Conservation (phyloP, 2,797 vertebrate species). For the Gorsachius magnificus region DNA sequence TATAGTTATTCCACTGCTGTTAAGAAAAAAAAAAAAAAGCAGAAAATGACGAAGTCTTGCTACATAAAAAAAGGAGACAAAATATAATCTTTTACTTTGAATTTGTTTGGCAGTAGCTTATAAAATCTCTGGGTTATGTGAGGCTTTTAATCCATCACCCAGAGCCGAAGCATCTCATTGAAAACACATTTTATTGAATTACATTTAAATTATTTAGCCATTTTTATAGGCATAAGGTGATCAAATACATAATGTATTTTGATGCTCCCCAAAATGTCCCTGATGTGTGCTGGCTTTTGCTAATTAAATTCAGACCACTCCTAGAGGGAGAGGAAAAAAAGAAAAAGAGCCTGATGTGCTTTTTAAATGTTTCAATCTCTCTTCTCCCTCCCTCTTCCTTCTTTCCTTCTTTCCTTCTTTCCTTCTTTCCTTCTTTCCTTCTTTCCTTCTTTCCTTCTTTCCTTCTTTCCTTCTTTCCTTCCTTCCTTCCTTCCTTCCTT, state of each 20-base stretch:
- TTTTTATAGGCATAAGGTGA: constrained; percentile 69
- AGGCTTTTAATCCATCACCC: constrained; percentile 70
- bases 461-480: no score
- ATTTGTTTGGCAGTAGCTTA: constrained; percentile 48
- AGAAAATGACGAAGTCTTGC: constrained; percentile 52
- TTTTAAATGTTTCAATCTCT: neutral
- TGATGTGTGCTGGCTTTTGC: constrained; percentile 37
- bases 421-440: no score
- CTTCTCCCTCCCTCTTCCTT: no score
- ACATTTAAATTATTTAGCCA: constrained; percentile 73
- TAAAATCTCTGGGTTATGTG: constrained; percentile 58
- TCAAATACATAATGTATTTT: constrained; percentile 70
- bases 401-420: no score
- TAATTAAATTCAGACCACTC: constrained; percentile 67
- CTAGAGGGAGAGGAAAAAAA: neutral
- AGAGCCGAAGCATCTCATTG: constrained; percentile 42
- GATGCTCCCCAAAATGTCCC: constrained; percentile 39
- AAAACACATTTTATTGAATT: constrained; percentile 71
- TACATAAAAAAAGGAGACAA: constrained; percentile 53
- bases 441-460: no score
- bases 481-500: no score
- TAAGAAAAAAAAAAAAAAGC: neutral
- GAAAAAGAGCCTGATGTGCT: neutral
- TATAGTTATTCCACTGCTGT: constrained; percentile 42
- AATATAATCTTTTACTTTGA: constrained; percentile 62